A percentile compares a stretch with the other conserved stretches of the same genome.
Conservation (phyloP, 2,797 vertebrate genomes). For the Chelon labrosus region DNA sequence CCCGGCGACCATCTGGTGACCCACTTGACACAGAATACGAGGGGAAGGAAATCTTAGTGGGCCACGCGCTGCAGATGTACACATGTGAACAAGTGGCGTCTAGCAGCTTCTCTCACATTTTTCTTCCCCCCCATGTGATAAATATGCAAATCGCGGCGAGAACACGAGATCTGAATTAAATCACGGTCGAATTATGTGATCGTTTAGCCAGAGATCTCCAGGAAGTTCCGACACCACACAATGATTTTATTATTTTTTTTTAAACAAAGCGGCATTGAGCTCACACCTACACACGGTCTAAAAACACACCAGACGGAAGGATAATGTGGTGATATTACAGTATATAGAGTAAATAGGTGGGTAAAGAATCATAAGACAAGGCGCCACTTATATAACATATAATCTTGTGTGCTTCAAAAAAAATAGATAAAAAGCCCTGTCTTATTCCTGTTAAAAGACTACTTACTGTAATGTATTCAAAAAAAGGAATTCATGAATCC, state of each 20-base stretch:
- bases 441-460: slow-evolving; percentile 27
- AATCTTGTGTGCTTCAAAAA: slow-evolving; percentile 18
- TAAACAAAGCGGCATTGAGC: neutral
- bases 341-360: slow-evolving; percentile 40
- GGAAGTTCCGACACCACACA: slow-evolving; percentile 18
- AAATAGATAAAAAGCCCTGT: neutral
- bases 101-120: neutral
- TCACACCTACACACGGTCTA: slow-evolving; percentile 48
- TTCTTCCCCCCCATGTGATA: no score
- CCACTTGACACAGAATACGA: slow-evolving; percentile 49
- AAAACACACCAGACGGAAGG: slow-evolving; percentile 26
- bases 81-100: neutral
- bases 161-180: slow-evolving; percentile 18
- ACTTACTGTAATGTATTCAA: slow-evolving; percentile 42
- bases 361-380: slow-evolving; percentile 38
- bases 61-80: neutral
- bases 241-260: slow-evolving; percentile 35
- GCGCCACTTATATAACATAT: slow-evolving; percentile 33
- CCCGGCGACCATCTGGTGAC: slow-evolving; percentile 70
- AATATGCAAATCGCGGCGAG: no score
- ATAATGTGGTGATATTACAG: slow-evolving; percentile 28
- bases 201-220: slow-evolving; percentile 13
- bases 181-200: slow-evolving; percentile 26
- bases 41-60: neutral
- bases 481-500: slow-evolving; percentile 18